Percentiles rank a stretch among this genome's conserved stretches.
Conservation (phyloP, 2,888 invertebrate species). For the Apamea anceps region DNA sequence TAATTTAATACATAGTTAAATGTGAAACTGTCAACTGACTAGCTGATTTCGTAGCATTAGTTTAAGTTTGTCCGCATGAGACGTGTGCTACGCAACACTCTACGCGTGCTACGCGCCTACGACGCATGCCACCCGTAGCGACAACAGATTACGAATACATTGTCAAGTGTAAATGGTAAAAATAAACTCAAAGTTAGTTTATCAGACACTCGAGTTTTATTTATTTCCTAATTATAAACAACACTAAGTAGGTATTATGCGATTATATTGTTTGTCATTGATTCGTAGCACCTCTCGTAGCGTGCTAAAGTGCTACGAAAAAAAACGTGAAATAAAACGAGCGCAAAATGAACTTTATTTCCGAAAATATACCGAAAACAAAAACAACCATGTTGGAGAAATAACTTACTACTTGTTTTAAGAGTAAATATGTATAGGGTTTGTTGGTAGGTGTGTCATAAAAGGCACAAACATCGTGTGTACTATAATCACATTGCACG, state of each 20-base stretch:
- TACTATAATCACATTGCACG: conserved; percentile 43
- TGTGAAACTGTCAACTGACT: conserved; percentile 66
- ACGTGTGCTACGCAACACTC: conserved; percentile 80
- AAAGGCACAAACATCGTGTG: conserved; percentile 9
- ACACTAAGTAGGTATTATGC: not conserved
- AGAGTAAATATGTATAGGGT: conserved; percentile 1
- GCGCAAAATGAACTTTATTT: not conserved
- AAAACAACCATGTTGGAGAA: not conserved
- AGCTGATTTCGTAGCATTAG: conserved; percentile 78
- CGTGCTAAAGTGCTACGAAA: conserved; percentile 24
- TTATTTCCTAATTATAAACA: conserved; percentile 58
- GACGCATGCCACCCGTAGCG: conserved; percentile 85
- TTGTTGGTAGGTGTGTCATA: conserved; percentile 19
- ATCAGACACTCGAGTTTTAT: conserved; percentile 89
- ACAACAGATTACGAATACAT: conserved; percentile 90
- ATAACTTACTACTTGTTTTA: not conserved
- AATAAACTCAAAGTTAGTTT: conserved; percentile 91
- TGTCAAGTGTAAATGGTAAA: conserved; percentile 91
- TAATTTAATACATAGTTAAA: conserved; percentile 58
- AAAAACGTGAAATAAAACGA: not conserved
- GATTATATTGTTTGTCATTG: too few relatives aligned
- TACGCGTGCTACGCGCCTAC: conserved; percentile 88
- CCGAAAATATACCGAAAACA: not conserved
- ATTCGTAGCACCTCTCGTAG: conserved; percentile 44
- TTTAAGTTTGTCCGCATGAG: conserved; percentile 76